Evolutionary conservation across 2,113 vertebrate genomes (phyloP).

Genomic region (Tringa solitaria): DNA sequence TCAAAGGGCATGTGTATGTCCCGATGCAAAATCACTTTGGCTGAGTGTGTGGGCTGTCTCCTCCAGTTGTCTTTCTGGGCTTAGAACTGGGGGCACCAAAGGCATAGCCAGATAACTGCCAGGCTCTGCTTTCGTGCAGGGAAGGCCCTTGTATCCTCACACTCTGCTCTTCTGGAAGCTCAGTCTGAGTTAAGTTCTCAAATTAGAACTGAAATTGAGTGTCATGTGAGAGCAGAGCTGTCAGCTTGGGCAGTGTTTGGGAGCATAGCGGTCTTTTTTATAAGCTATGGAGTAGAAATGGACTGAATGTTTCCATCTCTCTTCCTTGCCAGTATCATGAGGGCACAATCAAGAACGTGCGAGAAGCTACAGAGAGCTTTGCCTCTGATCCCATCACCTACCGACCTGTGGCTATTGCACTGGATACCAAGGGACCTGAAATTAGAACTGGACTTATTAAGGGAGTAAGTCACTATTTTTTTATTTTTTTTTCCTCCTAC

Average conservation of each 20-base stretch:
- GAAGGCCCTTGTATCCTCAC: not conserved
- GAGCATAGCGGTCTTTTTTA: rapidly evolving
- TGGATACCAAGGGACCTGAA: constrained; percentile 98
- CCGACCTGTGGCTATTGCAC: constrained; percentile 91
- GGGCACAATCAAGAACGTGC: constrained; percentile 94
- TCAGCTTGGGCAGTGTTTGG: not conserved
- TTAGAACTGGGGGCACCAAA: not conserved
- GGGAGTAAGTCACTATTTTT: constrained; percentile 80
- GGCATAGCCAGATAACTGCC: not conserved
- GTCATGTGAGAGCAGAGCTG: not conserved
- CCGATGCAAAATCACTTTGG: not conserved
- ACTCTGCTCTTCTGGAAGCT: not conserved
- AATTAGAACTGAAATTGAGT: not conserved
- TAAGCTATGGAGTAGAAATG: not conserved
- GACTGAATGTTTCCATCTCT: not conserved
- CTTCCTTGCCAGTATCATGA: constrained; percentile 84
- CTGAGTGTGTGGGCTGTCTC: rapidly evolving
- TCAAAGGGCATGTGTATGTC: not conserved
- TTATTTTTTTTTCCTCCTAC: rapidly evolving
- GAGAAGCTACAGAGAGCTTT: constrained; percentile 91
- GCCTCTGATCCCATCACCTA: constrained; percentile 85
- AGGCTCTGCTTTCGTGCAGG: too few relatives aligned
- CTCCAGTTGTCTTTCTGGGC: not conserved
- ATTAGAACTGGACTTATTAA: constrained; percentile 98
- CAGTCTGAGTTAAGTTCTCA: not conserved